Base-by-base conservation (phyloP, 2,797 vertebrate genomes). In the Ceryle rudis region DNA sequence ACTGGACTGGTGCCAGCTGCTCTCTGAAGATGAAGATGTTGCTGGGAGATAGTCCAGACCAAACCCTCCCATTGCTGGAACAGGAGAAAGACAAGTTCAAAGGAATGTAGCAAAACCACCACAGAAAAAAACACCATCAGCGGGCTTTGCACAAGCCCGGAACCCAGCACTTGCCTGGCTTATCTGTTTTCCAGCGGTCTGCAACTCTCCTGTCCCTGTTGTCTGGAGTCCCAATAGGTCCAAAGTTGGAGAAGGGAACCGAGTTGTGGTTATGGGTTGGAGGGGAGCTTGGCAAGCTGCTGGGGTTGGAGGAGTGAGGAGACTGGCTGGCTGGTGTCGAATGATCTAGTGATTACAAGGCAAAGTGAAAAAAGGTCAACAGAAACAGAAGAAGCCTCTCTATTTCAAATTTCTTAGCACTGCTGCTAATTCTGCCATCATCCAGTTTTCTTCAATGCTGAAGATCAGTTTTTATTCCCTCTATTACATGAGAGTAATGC, bases 241-340 rank as follows among this genome's bases (percentile, higher is more conserved):
- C 99, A 0, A 99, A 99, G 97, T 99, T 99, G 87, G 99, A 99
- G 97, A 99, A 99, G 44, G 99, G 99, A 97, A 99, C 89, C 71
- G 99, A 98, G 64, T 98, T 98, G 83, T 99, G 99, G 98, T 98
- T 99, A 98, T 99, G 99, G 47, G 99, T 99, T 35, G 99, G 99
- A 64, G 99, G 99, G 78, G 99, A 99, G 78, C 99, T 99, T 33
- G 99, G 99, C 96, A 99, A 98, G 95, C 99, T 99, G 98, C 99
- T 99, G 90, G 99, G 99, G 97, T 99, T 99, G 93, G 99, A 99
- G 51, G 99, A 99, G 98, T 99, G 99, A 97, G 99, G 99, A 72
- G 99, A 99, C 91, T 99, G 99, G 98, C 99, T 99, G 97, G 99
- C 99, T 95, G 99, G 99, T 97, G 99, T 99, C 11, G 99, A 99